Conservation (phyloP, 2,797 vertebrate species). For the Periparus ater region DNA sequence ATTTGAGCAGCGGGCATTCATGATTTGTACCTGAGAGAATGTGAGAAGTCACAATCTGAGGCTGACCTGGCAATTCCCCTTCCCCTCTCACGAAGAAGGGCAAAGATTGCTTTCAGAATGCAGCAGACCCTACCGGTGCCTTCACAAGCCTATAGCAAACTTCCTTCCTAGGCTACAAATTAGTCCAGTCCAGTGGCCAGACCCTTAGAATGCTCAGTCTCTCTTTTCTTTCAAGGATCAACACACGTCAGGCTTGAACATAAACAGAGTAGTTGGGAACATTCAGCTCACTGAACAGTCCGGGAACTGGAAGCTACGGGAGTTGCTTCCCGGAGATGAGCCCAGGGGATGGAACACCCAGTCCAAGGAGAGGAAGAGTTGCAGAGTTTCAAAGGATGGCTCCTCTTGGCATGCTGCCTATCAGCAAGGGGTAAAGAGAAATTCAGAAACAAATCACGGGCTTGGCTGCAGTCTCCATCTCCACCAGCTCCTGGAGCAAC, state of each 20-base stretch:
- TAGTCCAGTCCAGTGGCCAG: background rate
- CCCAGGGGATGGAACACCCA: background rate
- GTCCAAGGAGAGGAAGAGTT: background rate
- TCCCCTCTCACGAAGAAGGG: background rate
- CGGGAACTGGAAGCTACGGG: accelerated
- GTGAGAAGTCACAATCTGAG: background rate
- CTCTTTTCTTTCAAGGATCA: background rate
- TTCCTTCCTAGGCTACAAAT: background rate
- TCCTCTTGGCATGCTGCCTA: background rate
- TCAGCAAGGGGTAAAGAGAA: background rate
- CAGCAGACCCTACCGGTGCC: background rate
- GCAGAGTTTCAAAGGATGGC: background rate
- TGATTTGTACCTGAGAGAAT: background rate
- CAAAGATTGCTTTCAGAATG: background rate
- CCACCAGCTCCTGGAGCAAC: background rate
- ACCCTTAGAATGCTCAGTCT: background rate
- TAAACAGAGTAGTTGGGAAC: background rate
- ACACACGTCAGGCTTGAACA: background rate
- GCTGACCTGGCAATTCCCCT: background rate
- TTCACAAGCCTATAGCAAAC: background rate
- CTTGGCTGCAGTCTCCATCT: background rate
- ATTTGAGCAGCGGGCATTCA: background rate
- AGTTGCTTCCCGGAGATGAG: background rate
- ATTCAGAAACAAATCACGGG: background rate
- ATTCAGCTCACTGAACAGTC: background rate